phyloP scores from a whole-genome alignment of 2,113 vertebrate genomes.

The Neopipo cinnamomea region DNA sequence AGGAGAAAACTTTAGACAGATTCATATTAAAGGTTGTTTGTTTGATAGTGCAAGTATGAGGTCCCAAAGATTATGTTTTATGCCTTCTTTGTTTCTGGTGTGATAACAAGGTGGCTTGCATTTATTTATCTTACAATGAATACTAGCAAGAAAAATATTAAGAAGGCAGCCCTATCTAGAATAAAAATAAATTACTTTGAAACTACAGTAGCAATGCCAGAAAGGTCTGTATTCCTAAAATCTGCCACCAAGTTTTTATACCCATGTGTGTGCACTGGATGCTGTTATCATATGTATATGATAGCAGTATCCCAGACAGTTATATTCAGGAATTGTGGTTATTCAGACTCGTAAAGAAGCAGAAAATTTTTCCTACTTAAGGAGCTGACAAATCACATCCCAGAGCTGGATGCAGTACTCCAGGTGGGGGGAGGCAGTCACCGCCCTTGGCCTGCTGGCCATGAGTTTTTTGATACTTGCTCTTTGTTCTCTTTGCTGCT shows the following conservation, averaged over 20 bases:
- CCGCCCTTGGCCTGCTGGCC: too few relatives aligned
- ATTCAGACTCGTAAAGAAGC: not conserved
- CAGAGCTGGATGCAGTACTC: not conserved
- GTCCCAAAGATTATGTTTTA: not conserved
- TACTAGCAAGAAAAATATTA: not conserved
- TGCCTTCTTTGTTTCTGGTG: not conserved
- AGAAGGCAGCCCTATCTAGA: not conserved
- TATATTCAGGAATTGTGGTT: not conserved
- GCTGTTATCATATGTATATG: not conserved
- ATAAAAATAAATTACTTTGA: not conserved
- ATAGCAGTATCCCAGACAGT: not conserved
- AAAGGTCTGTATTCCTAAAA: not conserved
- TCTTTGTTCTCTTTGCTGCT: not conserved
- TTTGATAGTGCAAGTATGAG: not conserved
- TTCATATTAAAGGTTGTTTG: not conserved
- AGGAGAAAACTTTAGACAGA: not conserved
- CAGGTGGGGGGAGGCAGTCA: rapidly evolving
- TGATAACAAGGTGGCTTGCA: not conserved
- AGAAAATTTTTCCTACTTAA: not conserved
- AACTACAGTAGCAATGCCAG: not conserved
- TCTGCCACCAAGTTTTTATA: not conserved
- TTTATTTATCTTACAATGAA: not conserved
- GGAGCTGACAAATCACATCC: not conserved
- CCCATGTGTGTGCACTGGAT: not conserved
- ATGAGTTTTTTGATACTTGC: not conserved